These are phyloP conservation scores for Drosophila neotestacea DNA, from an alignment of 2,888 invertebrate species.

Conservation along the genomic window DNA sequence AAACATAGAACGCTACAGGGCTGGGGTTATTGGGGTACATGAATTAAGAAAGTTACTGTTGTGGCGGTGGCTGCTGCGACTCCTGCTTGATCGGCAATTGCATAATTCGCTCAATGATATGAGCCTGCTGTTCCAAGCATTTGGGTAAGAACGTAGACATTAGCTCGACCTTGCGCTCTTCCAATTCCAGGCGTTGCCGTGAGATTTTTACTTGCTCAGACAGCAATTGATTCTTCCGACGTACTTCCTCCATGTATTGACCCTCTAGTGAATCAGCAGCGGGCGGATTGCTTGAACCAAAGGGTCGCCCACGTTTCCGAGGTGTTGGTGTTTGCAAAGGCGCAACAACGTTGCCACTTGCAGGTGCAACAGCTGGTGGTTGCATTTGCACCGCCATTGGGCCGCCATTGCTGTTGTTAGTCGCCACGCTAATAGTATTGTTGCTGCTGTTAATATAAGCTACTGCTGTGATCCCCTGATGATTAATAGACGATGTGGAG, in stretches of 20 bases:
- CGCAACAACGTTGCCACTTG: conserved; percentile 20
- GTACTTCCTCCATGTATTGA: conserved; percentile 75
- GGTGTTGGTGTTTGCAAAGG: conserved; percentile 59
- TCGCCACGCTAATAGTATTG: conserved; percentile 71
- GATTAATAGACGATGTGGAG: conserved; percentile 53
- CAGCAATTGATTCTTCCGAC: conserved; percentile 75
- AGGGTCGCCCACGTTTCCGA: conserved; percentile 71
- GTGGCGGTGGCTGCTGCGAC: conserved; percentile 16
- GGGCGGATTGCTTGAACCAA: conserved; percentile 59
- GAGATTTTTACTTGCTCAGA: conserved; percentile 79
- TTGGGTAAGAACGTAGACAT: conserved; percentile 81
- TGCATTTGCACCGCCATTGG: conserved; percentile 47
- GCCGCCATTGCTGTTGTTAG: conserved; percentile 57
- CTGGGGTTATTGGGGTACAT: conserved; percentile 14
- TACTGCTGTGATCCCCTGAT: conserved; percentile 73
- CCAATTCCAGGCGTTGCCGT: conserved; percentile 74
- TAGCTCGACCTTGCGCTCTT: conserved; percentile 77
- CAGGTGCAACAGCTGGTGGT: conserved; percentile 33
- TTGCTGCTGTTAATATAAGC: conserved; percentile 72
- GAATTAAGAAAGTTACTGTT: conserved; percentile 28
- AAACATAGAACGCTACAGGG: conserved; percentile 49
- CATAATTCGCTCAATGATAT: conserved; percentile 64
- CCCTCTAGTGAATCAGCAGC: conserved; percentile 69
- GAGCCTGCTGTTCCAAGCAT: conserved; percentile 76
- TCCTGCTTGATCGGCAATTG: conserved; percentile 52